Percentiles rank a stretch among this genome's conserved stretches.
phyloP scores from a whole-genome alignment of 1,140 invertebrate species.

The Heliothis virescens region DNA sequence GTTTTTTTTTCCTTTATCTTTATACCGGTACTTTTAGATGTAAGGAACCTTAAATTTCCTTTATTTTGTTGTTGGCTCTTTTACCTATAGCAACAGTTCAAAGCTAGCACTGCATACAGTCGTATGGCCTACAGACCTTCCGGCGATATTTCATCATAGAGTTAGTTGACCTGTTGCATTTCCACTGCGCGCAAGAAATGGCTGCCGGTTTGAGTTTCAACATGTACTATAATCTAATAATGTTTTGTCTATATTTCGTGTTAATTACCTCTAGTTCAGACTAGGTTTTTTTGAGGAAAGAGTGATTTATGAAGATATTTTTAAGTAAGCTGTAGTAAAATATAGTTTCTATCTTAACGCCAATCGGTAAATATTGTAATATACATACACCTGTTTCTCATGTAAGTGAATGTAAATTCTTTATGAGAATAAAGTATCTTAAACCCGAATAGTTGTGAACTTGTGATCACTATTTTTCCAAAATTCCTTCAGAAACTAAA shows the following conservation, averaged over 20 bases:
- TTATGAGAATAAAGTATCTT: no score
- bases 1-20: no score
- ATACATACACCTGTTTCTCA: no score
- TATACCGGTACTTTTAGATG: no score
- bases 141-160: constrained; percentile 72
- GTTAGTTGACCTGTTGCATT: constrained; percentile 78
- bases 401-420: no score
- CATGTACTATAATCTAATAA: constrained; percentile 49
- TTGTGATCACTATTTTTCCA: no score
- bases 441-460: no score
- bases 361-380: no score
- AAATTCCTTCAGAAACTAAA: no score
- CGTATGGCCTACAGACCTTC: constrained; percentile 70
- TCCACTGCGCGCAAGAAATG: constrained; percentile 55
- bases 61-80: no score
- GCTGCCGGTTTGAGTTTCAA: constrained; percentile 28
- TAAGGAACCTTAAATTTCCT: no score
- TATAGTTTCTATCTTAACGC: no score
- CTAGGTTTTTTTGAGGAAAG: not conserved
- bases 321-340: not conserved
- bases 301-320: not conserved
- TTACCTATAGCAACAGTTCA: not conserved
- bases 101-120: constrained; percentile 50
- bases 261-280: not conserved
- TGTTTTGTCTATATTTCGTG: constrained; percentile 37